Base-by-base conservation (phyloP, 1,140 invertebrate species). In the Drosophila melanica region DNA sequence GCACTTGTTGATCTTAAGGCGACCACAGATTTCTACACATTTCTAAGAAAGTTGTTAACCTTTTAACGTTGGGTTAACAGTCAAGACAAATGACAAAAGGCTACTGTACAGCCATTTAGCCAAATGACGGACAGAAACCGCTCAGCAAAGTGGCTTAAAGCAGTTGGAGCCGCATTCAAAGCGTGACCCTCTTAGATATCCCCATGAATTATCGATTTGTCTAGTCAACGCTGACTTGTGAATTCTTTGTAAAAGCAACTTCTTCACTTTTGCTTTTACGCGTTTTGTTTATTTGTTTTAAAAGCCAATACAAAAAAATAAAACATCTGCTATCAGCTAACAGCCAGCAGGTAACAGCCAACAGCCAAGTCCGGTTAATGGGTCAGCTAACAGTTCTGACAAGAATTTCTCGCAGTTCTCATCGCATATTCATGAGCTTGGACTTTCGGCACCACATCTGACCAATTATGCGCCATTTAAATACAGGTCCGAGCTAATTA, bases 1-100 rank as follows among this genome's bases (percentile, higher is more conserved):
- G 35, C 54, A 59, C 33, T 66, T 72, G 70, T 60, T 59, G 70
- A 73, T 73, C 70, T 57, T 33, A 30, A 51, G 44, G 35, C 47
- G 45, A 69, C 37, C 72, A 20, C 45, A 64, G 67, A 70, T 70
- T 70, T 75, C 59, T 47, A 44, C 51, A 42, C 67, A 50, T 54
- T 63, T 54, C 63, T 55, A 70, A 71, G 72, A 75, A 75, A 75
- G 67, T 45, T 75, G 67, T 75, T 75, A 70, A 70, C 72, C 72
- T 59, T 54, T 63, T 37, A 39, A 20, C 30, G 18, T 20, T 51
- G 59, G 45, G 33, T 51, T 45, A 35, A 39, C 41, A 60, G 37
- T 45, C n/a, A 70, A 70, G 45, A 70, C 41, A 64, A 75, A 75
- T 75, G 72, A 75, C 59, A 75, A 70, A 70, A 74, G 72, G 72